Percentiles rank a stretch among this genome's conserved stretches.
Conservation (phyloP, 2,888 invertebrate genomes). For the Cheiracanthium punctorium region DNA sequence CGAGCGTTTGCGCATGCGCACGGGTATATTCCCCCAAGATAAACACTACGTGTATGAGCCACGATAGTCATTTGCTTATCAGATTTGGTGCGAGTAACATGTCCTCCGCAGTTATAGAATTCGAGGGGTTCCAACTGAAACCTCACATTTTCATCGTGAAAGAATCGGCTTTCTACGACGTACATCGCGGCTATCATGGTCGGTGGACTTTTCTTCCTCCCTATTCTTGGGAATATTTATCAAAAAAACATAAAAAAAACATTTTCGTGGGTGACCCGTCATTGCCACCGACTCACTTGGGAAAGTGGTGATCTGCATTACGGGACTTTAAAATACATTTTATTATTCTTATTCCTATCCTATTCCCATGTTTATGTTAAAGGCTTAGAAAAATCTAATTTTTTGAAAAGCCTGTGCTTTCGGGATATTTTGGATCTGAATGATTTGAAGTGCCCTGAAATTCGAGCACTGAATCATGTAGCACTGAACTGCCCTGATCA, state of each 20-base stretch:
- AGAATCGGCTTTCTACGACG: no score
- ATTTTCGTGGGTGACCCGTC: no score
- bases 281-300: no score
- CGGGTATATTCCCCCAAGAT: not conserved
- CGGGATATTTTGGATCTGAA: no score
- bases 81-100: no score
- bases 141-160: not conserved
- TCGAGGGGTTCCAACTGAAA: no score
- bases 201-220: not conserved
- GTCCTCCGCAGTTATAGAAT: no score
- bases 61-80: no score
- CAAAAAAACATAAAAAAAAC: not conserved
- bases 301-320: no score
- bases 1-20: not conserved
- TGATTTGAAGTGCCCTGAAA: not conserved
- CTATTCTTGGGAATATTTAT: not conserved
- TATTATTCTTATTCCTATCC: not conserved
- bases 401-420: not conserved
- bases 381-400: no score
- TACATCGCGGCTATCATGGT: no score
- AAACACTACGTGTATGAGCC: conserved; percentile 7
- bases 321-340: not conserved
- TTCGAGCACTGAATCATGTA: not conserved
- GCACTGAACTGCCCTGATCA: conserved; percentile 3
- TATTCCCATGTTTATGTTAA: no score